Percentiles rank a stretch among this genome's conserved stretches.
Conservation (phyloP, 1,140 invertebrate species). For the Apis cerana region DNA sequence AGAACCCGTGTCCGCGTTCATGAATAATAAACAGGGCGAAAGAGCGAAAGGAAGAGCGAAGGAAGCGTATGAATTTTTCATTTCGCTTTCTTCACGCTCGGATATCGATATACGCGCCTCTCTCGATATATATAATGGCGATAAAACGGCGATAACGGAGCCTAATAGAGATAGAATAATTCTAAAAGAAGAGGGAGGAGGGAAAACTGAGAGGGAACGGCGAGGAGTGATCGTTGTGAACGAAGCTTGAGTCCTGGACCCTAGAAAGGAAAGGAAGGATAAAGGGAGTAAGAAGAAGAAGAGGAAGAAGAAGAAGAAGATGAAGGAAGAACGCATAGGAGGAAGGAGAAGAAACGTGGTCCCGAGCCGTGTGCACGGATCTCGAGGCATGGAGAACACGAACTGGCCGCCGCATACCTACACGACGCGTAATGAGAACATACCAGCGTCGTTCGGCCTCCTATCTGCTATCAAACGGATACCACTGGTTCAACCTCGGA, state of each 20-base stretch:
- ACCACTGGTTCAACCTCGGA: constrained; percentile 63
- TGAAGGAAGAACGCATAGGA: constrained; percentile 37
- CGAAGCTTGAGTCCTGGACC: constrained; percentile 31
- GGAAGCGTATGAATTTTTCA: no score
- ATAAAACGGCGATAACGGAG: no score
- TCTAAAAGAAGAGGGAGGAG: no score
- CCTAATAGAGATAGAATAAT: no score
- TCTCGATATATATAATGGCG: no score
- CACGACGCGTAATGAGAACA: constrained; percentile 81
- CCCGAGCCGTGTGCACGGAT: constrained; percentile 48
- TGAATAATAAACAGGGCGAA: no score
- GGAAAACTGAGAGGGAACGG: no score
- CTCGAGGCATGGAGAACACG: constrained; percentile 51
- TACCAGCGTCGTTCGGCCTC: constrained; percentile 77
- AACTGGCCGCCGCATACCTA: constrained; percentile 74
- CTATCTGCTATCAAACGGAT: constrained; percentile 78
- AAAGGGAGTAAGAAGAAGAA: not conserved
- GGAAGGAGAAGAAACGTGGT: constrained; percentile 61
- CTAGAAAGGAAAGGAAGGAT: constrained; percentile 26
- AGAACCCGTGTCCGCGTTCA: not conserved
- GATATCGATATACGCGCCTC: no score
- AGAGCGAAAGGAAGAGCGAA: no score
- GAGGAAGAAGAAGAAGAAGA: constrained; percentile 19
- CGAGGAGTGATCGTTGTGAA: constrained; percentile 20
- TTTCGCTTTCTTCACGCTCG: no score